Evolutionary conservation across 2,888 invertebrate species (phyloP).

Genomic region (Eurytoma adleriae): DNA sequence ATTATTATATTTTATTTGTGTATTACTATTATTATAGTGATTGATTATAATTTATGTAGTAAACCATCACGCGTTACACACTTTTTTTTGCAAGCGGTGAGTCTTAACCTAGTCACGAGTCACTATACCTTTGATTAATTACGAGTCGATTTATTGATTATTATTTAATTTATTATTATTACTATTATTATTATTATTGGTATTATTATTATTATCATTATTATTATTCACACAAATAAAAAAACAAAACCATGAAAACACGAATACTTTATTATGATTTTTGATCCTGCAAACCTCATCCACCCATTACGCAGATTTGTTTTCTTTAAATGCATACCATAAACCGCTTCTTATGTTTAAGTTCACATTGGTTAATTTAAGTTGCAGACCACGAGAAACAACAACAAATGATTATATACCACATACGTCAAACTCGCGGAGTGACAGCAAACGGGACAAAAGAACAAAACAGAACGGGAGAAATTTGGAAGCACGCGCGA

Average conservation of each 20-base stretch:
- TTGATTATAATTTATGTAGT: slow-evolving; percentile 55
- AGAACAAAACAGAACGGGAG: background rate
- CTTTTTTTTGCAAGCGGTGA: slow-evolving; percentile 74
- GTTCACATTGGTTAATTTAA: slow-evolving; percentile 30
- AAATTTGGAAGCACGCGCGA: background rate
- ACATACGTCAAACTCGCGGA: slow-evolving; percentile 28
- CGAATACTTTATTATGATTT: slow-evolving; percentile 56
- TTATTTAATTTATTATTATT: slow-evolving; percentile 73
- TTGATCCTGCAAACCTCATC: slow-evolving; percentile 37
- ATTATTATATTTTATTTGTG: slow-evolving; percentile 62
- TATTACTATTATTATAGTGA: slow-evolving; percentile 58
- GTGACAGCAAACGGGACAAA: slow-evolving; percentile 13
- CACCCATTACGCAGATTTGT: background rate
- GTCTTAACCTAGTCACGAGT: slow-evolving; percentile 76
- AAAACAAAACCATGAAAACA: slow-evolving; percentile 61
- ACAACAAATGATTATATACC: slow-evolving; percentile 12
- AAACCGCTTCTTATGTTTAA: slow-evolving; percentile 33
- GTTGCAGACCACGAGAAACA: slow-evolving; percentile 28
- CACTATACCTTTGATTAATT: slow-evolving; percentile 75
- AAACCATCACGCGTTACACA: slow-evolving; percentile 59
- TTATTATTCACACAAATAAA: slow-evolving; percentile 68
- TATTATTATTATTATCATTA: slow-evolving; percentile 60
- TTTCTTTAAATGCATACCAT: background rate
- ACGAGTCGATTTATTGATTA: slow-evolving; percentile 72
- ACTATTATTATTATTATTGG: slow-evolving; percentile 61